These are phyloP conservation scores for Rhamnusium bicolor DNA, from an alignment of 2,888 invertebrate genomes.

Conservation along the genomic window DNA sequence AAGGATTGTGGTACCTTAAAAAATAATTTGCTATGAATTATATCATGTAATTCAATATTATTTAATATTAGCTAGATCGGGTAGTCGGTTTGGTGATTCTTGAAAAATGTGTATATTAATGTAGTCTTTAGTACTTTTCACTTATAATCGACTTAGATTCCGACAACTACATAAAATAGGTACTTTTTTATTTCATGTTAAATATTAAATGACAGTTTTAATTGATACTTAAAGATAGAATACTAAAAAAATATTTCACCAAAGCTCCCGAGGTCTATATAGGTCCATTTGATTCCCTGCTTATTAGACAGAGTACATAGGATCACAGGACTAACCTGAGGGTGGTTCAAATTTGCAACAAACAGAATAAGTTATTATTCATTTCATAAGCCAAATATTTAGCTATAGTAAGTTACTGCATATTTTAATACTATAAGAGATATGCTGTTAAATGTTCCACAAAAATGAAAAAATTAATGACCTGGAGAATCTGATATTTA, in stretches of 20 bases:
- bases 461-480: not conserved
- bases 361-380: conserved; percentile 33
- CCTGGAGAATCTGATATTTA: not conserved
- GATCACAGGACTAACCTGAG: conserved; percentile 10
- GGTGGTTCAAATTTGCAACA: conserved; percentile 22
- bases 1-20: no score
- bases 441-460: not conserved
- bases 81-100: no score
- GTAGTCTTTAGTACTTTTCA: no score
- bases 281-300: conserved; percentile 8
- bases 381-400: conserved; percentile 35
- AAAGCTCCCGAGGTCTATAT: not conserved
- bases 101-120: no score
- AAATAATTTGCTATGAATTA: no score
- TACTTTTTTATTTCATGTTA: no score
- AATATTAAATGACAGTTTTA: no score
- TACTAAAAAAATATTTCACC: not conserved
- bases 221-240: no score
- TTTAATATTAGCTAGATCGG: no score
- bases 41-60: no score
- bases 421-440: not conserved
- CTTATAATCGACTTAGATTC: no score
- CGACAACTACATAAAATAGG: no score
- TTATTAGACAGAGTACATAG: not conserved
- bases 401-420: not conserved